phyloP scores from a whole-genome alignment of 2,797 vertebrate genomes.

The Oophaga sylvatica region DNA sequence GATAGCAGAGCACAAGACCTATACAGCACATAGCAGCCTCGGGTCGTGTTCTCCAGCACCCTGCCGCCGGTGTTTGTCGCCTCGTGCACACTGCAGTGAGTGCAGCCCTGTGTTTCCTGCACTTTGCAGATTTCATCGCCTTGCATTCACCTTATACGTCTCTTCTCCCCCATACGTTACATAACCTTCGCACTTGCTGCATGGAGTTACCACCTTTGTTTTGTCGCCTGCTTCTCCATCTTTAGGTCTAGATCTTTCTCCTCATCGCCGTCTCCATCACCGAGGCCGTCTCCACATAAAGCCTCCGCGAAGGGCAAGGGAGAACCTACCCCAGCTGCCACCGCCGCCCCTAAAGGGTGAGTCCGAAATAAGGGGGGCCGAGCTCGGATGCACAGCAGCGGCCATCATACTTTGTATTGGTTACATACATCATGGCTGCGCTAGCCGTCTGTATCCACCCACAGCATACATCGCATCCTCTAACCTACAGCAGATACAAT shows the following conservation, averaged over 20 bases:
- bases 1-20: no score
- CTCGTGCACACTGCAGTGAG: no score
- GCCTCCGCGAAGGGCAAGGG: constrained; percentile 83
- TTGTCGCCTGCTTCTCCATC: constrained; percentile 2
- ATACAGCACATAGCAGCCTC: no score
- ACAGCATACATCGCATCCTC: neutral
- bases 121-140: no score
- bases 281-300: constrained; percentile 84
- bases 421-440: neutral
- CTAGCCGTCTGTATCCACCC: no score
- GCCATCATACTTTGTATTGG: neutral
- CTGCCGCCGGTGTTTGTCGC: no score
- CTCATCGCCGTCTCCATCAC: constrained; percentile 90
- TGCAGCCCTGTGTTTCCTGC: no score
- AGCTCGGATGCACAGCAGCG: neutral
- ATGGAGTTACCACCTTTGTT: neutral
- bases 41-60: no score
- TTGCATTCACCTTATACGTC: no score
- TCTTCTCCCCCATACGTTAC: neutral
- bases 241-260: constrained; percentile 87
- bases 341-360: constrained; percentile 82
- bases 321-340: constrained; percentile 67
- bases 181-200: neutral
- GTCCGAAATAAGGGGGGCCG: neutral
- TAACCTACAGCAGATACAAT: no score